Evolutionary conservation across 2,888 invertebrate genomes (phyloP).

Genomic region (Dione vanillae): DNA sequence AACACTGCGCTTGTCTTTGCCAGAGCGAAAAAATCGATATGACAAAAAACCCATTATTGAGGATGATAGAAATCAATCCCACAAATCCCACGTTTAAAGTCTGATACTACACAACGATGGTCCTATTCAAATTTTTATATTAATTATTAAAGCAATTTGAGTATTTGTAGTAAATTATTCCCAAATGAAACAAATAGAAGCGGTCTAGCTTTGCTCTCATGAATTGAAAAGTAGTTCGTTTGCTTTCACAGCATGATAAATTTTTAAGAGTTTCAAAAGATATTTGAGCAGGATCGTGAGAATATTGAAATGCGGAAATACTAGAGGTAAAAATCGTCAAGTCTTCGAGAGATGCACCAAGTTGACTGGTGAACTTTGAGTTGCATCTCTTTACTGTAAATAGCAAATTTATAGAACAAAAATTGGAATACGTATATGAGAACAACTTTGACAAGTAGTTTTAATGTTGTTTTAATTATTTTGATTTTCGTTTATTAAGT

Average conservation of each 20-base stretch:
- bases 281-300: conserved; percentile 40
- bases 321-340: conserved; percentile 19
- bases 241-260: conserved; percentile 57
- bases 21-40: no score
- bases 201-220: conserved; percentile 40
- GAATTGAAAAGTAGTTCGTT: conserved; percentile 52
- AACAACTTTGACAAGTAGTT: background rate
- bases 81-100: no score
- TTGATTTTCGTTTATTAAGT: background rate
- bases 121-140: background rate
- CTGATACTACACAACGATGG: no score
- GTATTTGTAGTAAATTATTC: conserved; percentile 24
- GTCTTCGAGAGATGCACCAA: conserved; percentile 9
- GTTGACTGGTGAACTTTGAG: conserved; percentile 16
- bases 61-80: no score
- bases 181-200: conserved; percentile 39
- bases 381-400: conserved; percentile 11
- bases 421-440: background rate
- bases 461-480: background rate
- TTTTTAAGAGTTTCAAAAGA: conserved; percentile 54
- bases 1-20: no score
- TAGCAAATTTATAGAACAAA: background rate
- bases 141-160: background rate
- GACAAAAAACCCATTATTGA: no score
- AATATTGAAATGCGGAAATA: conserved; percentile 28